Evolutionary conservation across 2,113 vertebrate genomes (phyloP).

Genomic region (Microcebus jonahi): DNA sequence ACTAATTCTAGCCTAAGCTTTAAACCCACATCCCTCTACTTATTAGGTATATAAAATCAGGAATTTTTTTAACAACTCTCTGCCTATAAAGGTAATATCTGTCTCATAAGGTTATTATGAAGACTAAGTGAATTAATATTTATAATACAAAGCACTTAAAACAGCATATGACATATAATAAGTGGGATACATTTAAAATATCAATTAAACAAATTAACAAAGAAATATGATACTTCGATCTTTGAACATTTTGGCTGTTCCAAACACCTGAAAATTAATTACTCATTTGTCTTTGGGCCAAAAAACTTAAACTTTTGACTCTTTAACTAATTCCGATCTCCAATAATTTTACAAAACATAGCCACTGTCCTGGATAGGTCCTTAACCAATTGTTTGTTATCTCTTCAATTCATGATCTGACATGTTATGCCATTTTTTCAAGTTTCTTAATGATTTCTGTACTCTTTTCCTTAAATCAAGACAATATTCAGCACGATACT

Average conservation of each 20-base stretch:
- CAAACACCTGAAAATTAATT: background rate
- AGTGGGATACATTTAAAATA: background rate
- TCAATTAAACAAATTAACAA: background rate
- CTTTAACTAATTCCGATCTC: background rate
- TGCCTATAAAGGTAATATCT: background rate
- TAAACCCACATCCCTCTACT: background rate
- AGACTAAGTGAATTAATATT: background rate
- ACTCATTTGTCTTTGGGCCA: background rate
- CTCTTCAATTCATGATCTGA: background rate
- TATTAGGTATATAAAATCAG: background rate
- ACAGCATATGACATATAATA: background rate
- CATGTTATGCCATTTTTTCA: background rate
- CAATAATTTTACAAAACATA: background rate
- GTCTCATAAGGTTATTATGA: background rate
- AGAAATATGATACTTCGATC: background rate
- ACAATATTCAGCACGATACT: background rate
- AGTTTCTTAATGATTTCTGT: background rate
- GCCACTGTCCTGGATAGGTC: background rate
- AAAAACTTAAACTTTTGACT: constrained; percentile 16
- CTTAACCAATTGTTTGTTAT: background rate
- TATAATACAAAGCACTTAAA: background rate
- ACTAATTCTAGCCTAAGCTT: background rate
- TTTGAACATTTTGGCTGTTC: background rate
- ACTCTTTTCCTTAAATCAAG: background rate
- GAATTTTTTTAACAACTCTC: background rate